A percentile compares a stretch with the other conserved stretches of the same genome.
These are phyloP conservation scores for Pegoplata infirma DNA, from an alignment of 2,888 invertebrate genomes.

Conservation along the genomic window DNA sequence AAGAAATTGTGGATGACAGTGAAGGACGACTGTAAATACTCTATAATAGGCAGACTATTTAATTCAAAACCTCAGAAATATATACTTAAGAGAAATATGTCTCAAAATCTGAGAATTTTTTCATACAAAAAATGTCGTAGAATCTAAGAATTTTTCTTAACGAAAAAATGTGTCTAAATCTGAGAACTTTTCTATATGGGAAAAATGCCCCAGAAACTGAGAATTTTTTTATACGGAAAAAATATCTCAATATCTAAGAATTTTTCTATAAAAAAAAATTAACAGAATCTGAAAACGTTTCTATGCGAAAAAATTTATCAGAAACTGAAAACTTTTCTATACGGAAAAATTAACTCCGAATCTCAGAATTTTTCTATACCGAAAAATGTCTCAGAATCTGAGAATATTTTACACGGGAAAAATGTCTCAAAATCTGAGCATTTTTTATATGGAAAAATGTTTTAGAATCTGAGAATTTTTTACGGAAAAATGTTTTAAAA, in stretches of 20 bases:
- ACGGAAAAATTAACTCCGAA: not conserved
- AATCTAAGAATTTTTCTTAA: not conserved
- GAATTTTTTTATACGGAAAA: not conserved
- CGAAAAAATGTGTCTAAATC: not conserved
- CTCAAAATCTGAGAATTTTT: not conserved
- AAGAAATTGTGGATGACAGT: not conserved
- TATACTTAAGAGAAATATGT: not conserved
- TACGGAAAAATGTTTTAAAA: too few species aligned
- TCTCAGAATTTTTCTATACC: not conserved
- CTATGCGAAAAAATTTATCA: not conserved
- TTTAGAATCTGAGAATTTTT: not conserved
- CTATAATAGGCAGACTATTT: not conserved
- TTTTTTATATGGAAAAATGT: not conserved
- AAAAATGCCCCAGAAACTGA: not conserved
- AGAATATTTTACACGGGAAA: not conserved
- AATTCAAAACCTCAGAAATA: not conserved
- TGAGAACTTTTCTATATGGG: not conserved
- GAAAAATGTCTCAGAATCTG: not conserved
- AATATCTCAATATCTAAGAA: not conserved
- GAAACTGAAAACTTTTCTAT: not conserved
- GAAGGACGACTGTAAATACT: not conserved
- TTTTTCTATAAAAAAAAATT: not conserved
- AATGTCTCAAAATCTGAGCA: not conserved
- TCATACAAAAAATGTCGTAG: not conserved
- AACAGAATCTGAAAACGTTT: not conserved